Conservation (phyloP, 2,888 invertebrate species). For the Zeuzera pyrina region DNA sequence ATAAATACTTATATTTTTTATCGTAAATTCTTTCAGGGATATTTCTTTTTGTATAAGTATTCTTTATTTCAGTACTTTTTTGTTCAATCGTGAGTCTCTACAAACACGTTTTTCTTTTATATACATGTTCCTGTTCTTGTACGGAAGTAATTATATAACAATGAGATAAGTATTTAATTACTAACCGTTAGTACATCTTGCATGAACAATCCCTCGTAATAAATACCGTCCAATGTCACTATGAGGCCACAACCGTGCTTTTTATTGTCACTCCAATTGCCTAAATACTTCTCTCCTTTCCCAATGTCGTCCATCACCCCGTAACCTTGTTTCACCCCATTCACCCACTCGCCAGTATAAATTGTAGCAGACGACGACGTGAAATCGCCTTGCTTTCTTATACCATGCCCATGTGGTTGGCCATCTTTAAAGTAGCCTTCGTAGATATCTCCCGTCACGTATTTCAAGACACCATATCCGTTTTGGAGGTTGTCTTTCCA, state of each 20-base stretch:
- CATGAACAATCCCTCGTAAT: conserved; percentile 90
- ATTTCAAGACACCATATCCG: conserved; percentile 84
- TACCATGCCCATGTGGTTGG: conserved; percentile 87
- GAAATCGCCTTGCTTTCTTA: conserved; percentile 84
- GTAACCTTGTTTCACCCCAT: conserved; percentile 86
- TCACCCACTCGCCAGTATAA: conserved; percentile 92
- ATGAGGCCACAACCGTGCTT: conserved; percentile 89
- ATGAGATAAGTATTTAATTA: too few species aligned
- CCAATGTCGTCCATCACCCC: conserved; percentile 91
- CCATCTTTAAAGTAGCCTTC: conserved; percentile 92
- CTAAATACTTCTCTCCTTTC: conserved; percentile 91
- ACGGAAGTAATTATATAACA: too few species aligned
- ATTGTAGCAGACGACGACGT: conserved; percentile 82
- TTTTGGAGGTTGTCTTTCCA: conserved; percentile 89
- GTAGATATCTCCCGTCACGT: conserved; percentile 84
- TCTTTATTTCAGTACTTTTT: too few species aligned
- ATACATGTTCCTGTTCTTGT: too few species aligned
- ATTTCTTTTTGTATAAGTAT: too few species aligned
- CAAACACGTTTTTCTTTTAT: too few species aligned
- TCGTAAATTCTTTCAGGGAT: too few species aligned
- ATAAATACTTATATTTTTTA: too few species aligned
- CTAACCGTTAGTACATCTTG: conserved; percentile 84
- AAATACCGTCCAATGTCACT: conserved; percentile 91
- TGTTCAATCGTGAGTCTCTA: too few species aligned
- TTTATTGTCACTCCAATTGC: conserved; percentile 89